Percentiles rank a stretch among this genome's conserved stretches.
Conservation (phyloP, 2,113 vertebrate genomes). For the Neogale vison region DNA sequence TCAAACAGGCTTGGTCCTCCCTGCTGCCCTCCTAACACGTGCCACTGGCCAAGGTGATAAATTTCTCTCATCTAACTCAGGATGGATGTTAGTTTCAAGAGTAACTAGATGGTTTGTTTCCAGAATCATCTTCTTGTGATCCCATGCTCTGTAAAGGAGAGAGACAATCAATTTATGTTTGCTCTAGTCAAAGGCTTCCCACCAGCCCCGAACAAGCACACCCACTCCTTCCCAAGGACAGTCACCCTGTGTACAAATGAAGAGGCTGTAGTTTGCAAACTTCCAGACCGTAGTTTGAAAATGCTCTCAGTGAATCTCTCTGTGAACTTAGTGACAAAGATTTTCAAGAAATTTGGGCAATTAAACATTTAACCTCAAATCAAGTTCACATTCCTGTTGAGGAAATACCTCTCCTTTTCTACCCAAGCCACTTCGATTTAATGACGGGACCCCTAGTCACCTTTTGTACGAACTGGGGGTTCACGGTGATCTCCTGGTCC, state of each 20-base stretch:
- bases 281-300: neutral
- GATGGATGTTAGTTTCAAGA: slow-evolving; percentile 89
- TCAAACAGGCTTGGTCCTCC: slow-evolving; percentile 80
- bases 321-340: neutral
- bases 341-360: neutral
- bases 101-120: slow-evolving; percentile 99
- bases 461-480: slow-evolving; percentile 99
- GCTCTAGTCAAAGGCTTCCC: neutral
- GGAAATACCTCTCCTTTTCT: neutral
- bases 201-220: neutral
- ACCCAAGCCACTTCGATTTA: neutral
- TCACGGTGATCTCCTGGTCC: slow-evolving; percentile 99
- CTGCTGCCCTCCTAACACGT: slow-evolving; percentile 77
- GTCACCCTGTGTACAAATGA: too few species aligned
- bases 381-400: neutral
- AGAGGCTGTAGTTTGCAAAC: neutral
- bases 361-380: neutral
- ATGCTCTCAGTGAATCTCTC: neutral
- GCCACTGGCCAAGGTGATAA: slow-evolving; percentile 68
- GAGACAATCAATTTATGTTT: slow-evolving; percentile 36
- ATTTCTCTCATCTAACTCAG: slow-evolving; percentile 78
- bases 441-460: slow-evolving; percentile 78
- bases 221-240: neutral
- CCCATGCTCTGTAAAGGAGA: slow-evolving; percentile 94
- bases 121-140: slow-evolving; percentile 98